Evolutionary conservation across 2,113 vertebrate species (phyloP).

Genomic region (Pterocles burchelli): DNA sequence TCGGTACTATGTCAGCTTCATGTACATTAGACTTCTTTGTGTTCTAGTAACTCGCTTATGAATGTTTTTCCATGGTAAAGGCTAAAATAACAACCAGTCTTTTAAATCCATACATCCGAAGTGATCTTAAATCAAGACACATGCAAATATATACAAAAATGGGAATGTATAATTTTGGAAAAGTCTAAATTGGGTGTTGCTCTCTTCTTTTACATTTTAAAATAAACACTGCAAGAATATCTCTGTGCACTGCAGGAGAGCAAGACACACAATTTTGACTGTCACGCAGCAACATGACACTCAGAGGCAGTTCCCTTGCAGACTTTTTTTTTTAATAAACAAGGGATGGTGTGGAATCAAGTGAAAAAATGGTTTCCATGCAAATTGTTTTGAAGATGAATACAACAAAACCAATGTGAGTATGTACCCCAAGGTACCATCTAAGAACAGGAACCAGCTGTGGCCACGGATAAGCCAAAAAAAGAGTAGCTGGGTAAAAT

Average conservation of each 20-base stretch:
- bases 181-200: not conserved
- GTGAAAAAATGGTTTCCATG: not conserved
- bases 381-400: not conserved
- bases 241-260: not conserved
- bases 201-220: not conserved
- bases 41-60: not conserved
- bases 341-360: not conserved
- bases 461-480: not conserved
- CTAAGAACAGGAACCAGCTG: not conserved
- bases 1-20: not conserved
- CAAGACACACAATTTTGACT: not conserved
- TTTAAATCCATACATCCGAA: not conserved
- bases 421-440: too few relatives aligned
- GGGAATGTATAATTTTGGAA: not conserved
- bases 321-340: not conserved
- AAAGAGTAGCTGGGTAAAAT: not conserved
- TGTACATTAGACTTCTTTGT: not conserved
- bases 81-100: not conserved
- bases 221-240: not conserved
- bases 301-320: not conserved
- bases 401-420: not conserved
- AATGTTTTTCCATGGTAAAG: not conserved
- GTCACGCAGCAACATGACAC: not conserved
- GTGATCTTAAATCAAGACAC: not conserved
- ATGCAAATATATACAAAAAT: not conserved